Evolutionary conservation across 2,113 vertebrate genomes (phyloP), one percentile per base, ranked within the genome.

Genomic region (Tapirus terrestris): DNA sequence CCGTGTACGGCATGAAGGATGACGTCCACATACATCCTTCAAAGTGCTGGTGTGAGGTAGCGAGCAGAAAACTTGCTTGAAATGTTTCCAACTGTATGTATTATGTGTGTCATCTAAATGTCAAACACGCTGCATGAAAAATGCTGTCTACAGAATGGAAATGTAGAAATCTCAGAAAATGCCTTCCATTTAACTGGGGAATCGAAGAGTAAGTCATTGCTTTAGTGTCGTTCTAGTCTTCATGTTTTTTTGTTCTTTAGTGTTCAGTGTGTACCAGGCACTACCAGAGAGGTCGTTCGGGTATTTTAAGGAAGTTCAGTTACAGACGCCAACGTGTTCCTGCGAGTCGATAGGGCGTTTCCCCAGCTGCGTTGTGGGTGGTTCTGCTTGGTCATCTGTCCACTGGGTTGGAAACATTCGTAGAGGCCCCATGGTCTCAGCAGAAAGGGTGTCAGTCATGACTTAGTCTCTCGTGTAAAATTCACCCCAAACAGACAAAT

Each of bases 361-460:
- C 89, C 90, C 39, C 72, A 87, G 11, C 75, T 51, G 89, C 80
- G 0, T 33, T 65, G n/a, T 51, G 17, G 76, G 93, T 20, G 25
- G 58, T 77, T 81, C 8, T 31, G 16, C 65, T 91, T 75, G 82
- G 39, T 67, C 92, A 16, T 23, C 4, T 16, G 63, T 43, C 92
- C 58, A 16, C 48, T 6, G 60, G 72, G 48, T 96, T 92, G 51
- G 60, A 73, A 83, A 56, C 14, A 2, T 8, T 63, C 94, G 97
- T 89, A 98, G 96, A 96, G 89, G 92, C 60, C 92, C 43, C 84
- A 88, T 96, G 97, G 94, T 97, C 83, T 93, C 17, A 56, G 58
- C 76, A 68, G 65, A 96, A 92, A 67, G 63, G 67, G 43, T 81
- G 65, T 97, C 91, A 73, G 0, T 89, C 48, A 18, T 5, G 21